phyloP scores from a whole-genome alignment of 2,797 vertebrate genomes.

The Onychomys torridus region DNA sequence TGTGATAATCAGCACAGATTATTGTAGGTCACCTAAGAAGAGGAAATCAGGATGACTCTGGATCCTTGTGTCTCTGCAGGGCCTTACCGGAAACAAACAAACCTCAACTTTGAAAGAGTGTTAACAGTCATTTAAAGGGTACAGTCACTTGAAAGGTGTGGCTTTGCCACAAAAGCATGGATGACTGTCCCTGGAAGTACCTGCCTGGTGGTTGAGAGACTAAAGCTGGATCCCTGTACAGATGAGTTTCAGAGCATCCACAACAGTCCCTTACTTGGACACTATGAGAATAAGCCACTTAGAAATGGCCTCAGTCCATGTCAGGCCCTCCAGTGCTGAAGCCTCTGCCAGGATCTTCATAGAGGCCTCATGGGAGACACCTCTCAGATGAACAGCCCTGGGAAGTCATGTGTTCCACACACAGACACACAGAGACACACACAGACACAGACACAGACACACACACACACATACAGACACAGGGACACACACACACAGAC shows the following conservation, averaged over 20 bases:
- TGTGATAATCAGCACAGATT: not conserved
- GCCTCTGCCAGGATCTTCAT: not conserved
- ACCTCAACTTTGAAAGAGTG: not conserved
- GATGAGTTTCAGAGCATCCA: not conserved
- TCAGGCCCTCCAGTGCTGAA: not conserved
- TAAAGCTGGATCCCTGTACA: not conserved
- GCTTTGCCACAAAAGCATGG: not conserved
- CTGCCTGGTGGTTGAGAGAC: not conserved
- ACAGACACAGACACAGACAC: not conserved
- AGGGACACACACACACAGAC: not conserved
- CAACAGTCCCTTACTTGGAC: not conserved
- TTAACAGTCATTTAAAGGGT: not conserved
- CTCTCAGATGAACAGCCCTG: not conserved
- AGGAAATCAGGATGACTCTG: not conserved
- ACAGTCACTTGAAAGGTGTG: not conserved
- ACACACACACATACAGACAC: not conserved
- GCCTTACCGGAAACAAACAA: not conserved
- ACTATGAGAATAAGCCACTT: not conserved
- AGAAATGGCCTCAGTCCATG: not conserved
- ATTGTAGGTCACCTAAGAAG: not conserved
- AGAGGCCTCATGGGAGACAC: not conserved
- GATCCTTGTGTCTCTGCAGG: not conserved
- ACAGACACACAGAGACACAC: not conserved
- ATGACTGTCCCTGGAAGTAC: not conserved
- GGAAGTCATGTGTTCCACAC: not conserved